Base-by-base conservation (phyloP, 2,113 vertebrate genomes). In the Chloropsis cyanopogon region DNA sequence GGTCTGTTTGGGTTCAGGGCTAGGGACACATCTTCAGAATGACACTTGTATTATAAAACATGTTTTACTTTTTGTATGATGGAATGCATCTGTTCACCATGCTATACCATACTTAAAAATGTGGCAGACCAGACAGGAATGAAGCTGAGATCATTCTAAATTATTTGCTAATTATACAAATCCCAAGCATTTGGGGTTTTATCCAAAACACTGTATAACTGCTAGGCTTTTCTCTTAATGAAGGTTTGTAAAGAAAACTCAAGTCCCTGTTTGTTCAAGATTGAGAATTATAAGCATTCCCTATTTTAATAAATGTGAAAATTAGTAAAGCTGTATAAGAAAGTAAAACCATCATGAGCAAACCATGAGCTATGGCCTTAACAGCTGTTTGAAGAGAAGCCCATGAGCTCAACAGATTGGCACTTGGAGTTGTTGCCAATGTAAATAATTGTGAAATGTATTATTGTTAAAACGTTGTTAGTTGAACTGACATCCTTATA, bases 1-100 rank as follows among this genome's bases (percentile, higher is more conserved):
- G 78, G 23, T 96, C 77, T 95, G 49, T 91, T 69, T 80, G 69
- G 90, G 33, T 94, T 80, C 82, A 90, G 75, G 60, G 86, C 47
- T 71, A 88, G 26, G 53, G 52, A 33, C 70, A 49, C 53, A 37
- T 20, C 49, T 76, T 88, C 52, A 90, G 60, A 91, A 72, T 78
- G 26, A 86, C 46, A 41, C 61, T 78, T 78, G 52, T 52, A 25
- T 49, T 88, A 35, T n/a, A 69, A 65, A 66, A 18, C 37, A 12
- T 68, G 14, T 79, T 95, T 73, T 65, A 54, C 60, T 82, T 93
- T 79, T 60, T 83, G 18, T 92, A 33, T 70, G 77, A 86, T 57
- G 73, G 64, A 91, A 53, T 0, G 2, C 5, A 12, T 57, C 73
- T 82, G 33, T 61, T 92, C 81, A 39, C 49, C 18, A 1, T n/a